Conservation (phyloP, 2,113 vertebrate genomes). For the Pyxicephalus adspersus region DNA sequence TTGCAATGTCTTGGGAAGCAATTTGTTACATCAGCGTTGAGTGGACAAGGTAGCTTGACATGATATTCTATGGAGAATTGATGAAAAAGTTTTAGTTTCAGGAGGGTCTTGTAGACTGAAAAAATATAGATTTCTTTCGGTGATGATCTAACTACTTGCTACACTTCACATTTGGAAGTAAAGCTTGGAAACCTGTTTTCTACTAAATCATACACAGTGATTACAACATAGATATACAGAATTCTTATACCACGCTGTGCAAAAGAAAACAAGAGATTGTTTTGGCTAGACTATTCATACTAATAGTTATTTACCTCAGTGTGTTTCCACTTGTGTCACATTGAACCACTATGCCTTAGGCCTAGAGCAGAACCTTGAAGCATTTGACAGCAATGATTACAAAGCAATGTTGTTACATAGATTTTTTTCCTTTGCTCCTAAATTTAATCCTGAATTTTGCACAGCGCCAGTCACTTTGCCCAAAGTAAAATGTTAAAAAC, state of each 20-base stretch:
- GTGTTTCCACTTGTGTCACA: neutral
- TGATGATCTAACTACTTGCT: conserved; percentile 33
- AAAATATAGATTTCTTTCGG: conserved; percentile 34
- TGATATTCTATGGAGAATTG: conserved; percentile 45
- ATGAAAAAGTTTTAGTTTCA: conserved; percentile 30
- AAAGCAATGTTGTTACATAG: neutral
- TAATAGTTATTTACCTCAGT: conserved; percentile 7
- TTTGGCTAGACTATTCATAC: neutral
- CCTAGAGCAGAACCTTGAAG: neutral
- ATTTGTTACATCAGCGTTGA: conserved; percentile 50
- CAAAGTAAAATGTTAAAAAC: too few relatives aligned
- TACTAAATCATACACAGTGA: conserved; percentile 16
- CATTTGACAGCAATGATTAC: neutral
- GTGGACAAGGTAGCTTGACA: conserved; percentile 45
- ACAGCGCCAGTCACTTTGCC: too few relatives aligned
- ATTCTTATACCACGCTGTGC: neutral
- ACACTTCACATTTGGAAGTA: neutral
- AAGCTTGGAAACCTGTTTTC: neutral
- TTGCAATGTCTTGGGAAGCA: conserved; percentile 46
- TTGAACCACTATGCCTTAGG: neutral
- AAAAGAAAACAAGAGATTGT: conserved; percentile 2
- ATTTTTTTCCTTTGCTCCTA: neutral
- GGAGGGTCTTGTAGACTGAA: conserved; percentile 20
- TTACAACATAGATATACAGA: neutral
- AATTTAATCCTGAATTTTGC: too few relatives aligned